Evolutionary conservation across 2,888 invertebrate species (phyloP), one percentile per base, ranked within the genome.

Genomic region (Apotomis capreana): DNA sequence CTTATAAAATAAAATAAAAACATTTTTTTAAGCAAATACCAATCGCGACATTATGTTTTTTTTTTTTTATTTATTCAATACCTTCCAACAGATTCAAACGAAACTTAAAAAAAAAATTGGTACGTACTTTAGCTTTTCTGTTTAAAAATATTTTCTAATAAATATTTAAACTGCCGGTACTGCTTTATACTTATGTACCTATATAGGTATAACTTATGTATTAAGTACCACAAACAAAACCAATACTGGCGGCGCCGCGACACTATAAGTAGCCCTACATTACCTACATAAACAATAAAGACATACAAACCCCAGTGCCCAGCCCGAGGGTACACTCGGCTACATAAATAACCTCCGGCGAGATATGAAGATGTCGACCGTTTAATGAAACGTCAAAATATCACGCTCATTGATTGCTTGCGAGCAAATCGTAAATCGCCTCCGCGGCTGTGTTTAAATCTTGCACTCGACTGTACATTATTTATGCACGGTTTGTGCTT

Each of bases 301-400:
- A 72, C 70, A 68, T 73, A 76, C 65, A 76, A 73, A 63, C 77
- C 76, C 75, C 74, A 75, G 72, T 74, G 65, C 65, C 58, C 73
- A 77, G 79, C 89, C 87, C 79, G 76, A 74, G 82, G 90, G 89
- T 87, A 87, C 86, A 85, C 84, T 86, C 83, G 75, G 74, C 76
- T 64, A 77, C 87, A 90, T 91, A 92, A 91, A 92, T 89, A 90
- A 88, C 85, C 80, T 75, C 76, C 75, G 79, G 84, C 85, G 78
- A 83, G 84, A 85, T 90, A 92, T 92, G 92, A 92, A 92, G 92
- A 90, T 89, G 91, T 92, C 92, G 83, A 84, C 77, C 78, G 74
- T 87, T 84, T 91, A 92, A 92, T 92, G 92, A 88, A 91, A 91
- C 85, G 91, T 92, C 90, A 91, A 90, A 90, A 89, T 84, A 89